phyloP scores from a whole-genome alignment of 2,888 invertebrate species.

The Erannis defoliaria region DNA sequence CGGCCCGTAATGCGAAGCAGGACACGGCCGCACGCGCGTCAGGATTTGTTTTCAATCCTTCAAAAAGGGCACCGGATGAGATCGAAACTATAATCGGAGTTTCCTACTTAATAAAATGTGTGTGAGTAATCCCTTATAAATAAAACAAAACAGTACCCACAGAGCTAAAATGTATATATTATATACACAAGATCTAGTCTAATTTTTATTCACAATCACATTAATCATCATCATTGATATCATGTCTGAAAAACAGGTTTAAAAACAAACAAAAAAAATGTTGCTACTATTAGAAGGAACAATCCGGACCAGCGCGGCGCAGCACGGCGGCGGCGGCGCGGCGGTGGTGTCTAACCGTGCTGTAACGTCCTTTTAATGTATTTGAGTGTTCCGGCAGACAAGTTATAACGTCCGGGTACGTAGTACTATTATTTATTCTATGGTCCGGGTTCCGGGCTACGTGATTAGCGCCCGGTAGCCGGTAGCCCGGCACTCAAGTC shows the following conservation, averaged over 20 bases:
- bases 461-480: slow-evolving; percentile 51
- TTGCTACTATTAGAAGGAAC: slow-evolving; percentile 7
- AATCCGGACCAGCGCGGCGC: slow-evolving; percentile 32
- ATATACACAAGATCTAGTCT: background rate
- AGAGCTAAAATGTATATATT: too few relatives aligned
- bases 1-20: too few relatives aligned
- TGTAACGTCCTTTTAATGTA: slow-evolving; percentile 54
- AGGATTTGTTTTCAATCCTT: too few relatives aligned
- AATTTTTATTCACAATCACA: background rate
- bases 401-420: slow-evolving; percentile 55
- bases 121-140: background rate
- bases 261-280: too few relatives aligned
- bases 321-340: too few relatives aligned
- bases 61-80: too few relatives aligned
- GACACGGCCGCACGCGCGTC: too few relatives aligned
- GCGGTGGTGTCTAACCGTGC: slow-evolving; percentile 19
- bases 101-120: too few relatives aligned
- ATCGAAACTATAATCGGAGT: too few relatives aligned
- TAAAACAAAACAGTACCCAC: background rate
- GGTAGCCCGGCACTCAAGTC: slow-evolving; percentile 31
- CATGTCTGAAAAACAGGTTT: too few relatives aligned
- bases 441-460: slow-evolving; percentile 49
- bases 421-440: too few relatives aligned
- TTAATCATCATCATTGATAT: too few relatives aligned
- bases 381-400: slow-evolving; percentile 55